A percentile compares a stretch with the other conserved stretches of the same genome.
Evolutionary conservation across 1,140 invertebrate species (phyloP).

Genomic region (Heliconius himera): DNA sequence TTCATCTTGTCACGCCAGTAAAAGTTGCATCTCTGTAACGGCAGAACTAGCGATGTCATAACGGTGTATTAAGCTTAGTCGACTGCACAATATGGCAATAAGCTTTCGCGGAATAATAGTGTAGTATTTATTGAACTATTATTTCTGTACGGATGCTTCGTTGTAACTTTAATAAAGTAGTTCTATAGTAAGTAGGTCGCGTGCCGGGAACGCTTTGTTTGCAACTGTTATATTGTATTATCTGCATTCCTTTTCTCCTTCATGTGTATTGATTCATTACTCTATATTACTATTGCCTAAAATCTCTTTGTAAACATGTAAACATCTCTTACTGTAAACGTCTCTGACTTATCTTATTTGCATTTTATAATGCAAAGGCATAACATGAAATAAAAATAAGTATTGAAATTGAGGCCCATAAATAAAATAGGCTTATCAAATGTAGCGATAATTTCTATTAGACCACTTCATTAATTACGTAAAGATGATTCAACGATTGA

Average conservation of each 20-base stretch:
- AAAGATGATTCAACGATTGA: neutral
- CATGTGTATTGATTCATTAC: constrained; percentile 53
- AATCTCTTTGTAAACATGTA: neutral
- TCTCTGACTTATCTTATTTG: neutral
- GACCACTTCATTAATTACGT: neutral
- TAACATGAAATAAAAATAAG: too few relatives aligned
- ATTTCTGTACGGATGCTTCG: constrained; percentile 37
- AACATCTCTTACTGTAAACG: neutral
- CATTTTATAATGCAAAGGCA: neutral
- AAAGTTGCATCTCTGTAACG: constrained; percentile 3
- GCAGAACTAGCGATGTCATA: constrained; percentile 14
- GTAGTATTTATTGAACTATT: constrained; percentile 40
- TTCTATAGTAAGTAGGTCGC: constrained; percentile 49
- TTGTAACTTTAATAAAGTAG: constrained; percentile 39
- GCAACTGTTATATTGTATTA: constrained; percentile 49
- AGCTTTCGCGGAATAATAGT: constrained; percentile 27
- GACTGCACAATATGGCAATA: constrained; percentile 34
- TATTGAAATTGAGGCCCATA: too few relatives aligned
- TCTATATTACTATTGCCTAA: neutral
- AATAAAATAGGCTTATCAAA: too few relatives aligned
- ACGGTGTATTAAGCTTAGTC: constrained; percentile 29
- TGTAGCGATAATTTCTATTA: too few relatives aligned
- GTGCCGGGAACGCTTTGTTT: constrained; percentile 54
- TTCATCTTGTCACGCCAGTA: neutral
- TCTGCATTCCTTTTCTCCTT: constrained; percentile 58